Conservation (phyloP, 2,797 vertebrate species). For the Danionella dracula region DNA sequence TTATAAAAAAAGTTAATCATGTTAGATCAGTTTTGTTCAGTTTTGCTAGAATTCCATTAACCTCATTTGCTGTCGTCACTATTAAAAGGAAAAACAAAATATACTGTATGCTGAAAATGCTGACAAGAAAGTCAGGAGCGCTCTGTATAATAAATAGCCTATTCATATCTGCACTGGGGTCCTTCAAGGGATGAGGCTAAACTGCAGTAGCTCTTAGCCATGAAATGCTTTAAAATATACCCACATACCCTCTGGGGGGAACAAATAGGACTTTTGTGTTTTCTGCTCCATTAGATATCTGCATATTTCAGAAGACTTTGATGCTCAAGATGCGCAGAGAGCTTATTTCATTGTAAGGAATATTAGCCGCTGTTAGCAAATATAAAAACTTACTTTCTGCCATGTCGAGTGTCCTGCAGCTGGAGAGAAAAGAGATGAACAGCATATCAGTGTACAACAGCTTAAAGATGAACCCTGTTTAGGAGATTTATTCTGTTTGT, state of each 20-base stretch:
- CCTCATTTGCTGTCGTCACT: too few relatives aligned
- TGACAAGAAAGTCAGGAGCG: background rate
- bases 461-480: too few relatives aligned
- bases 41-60: too few relatives aligned
- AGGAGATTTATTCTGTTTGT: too few relatives aligned
- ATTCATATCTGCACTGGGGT: background rate
- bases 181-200: background rate
- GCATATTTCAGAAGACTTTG: slow-evolving; percentile 35
- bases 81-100: too few relatives aligned
- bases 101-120: background rate
- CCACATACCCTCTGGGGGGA: slow-evolving; percentile 15
- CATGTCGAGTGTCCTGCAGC: slow-evolving; percentile 8
- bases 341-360: slow-evolving; percentile 24
- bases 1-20: too few relatives aligned
- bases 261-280: slow-evolving; percentile 39
- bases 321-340: background rate
- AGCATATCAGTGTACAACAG: too few relatives aligned
- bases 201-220: background rate
- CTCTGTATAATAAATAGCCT: slow-evolving; percentile 25
- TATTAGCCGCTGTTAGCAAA: slow-evolving; percentile 27
- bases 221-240: slow-evolving; percentile 14
- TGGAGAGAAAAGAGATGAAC: too few relatives aligned
- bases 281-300: slow-evolving; percentile 38
- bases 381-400: slow-evolving; percentile 12
- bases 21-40: too few relatives aligned